Percentiles rank a stretch among this genome's conserved stretches.
Evolutionary conservation across 1,140 invertebrate genomes (phyloP).

Genomic region (Elymnias hypermnestra): DNA sequence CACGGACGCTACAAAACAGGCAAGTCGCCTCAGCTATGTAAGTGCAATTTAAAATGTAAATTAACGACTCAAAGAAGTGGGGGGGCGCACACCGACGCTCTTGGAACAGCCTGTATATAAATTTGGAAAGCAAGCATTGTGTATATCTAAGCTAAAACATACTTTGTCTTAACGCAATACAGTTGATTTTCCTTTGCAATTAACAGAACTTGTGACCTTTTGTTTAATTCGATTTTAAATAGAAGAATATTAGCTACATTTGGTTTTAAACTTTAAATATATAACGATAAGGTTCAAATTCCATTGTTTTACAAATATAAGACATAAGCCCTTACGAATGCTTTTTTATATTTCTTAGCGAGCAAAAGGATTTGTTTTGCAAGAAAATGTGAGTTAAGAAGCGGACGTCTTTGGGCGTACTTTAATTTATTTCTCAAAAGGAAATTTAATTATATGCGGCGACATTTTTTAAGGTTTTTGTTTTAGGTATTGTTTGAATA

Average conservation of each 20-base stretch:
- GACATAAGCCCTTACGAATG: slow-evolving; percentile 1
- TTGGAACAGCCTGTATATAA: slow-evolving; percentile 51
- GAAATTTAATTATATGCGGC: slow-evolving; percentile 18
- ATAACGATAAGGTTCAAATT: background rate
- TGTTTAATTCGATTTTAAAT: background rate
- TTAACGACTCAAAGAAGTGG: slow-evolving; percentile 72
- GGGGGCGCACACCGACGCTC: slow-evolving; percentile 44
- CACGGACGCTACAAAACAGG: slow-evolving; percentile 51
- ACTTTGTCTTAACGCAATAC: no score
- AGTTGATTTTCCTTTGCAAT: no score
- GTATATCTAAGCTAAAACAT: background rate
- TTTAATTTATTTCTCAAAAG: slow-evolving; percentile 26
- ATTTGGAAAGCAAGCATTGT: slow-evolving; percentile 1
- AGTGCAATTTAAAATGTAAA: slow-evolving; percentile 76
- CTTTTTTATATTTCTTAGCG: slow-evolving; percentile 61
- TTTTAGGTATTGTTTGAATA: no score
- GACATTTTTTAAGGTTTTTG: background rate
- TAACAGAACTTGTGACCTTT: background rate
- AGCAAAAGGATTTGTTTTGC: slow-evolving; percentile 49
- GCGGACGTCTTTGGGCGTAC: slow-evolving; percentile 27
- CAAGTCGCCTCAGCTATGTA: slow-evolving; percentile 67
- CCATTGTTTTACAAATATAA: background rate
- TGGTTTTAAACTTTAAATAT: background rate
- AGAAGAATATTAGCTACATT: background rate
- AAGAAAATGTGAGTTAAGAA: slow-evolving; percentile 40